Evolutionary conservation across 2,888 invertebrate genomes (phyloP).

Genomic region (Raillietiella orientalis): DNA sequence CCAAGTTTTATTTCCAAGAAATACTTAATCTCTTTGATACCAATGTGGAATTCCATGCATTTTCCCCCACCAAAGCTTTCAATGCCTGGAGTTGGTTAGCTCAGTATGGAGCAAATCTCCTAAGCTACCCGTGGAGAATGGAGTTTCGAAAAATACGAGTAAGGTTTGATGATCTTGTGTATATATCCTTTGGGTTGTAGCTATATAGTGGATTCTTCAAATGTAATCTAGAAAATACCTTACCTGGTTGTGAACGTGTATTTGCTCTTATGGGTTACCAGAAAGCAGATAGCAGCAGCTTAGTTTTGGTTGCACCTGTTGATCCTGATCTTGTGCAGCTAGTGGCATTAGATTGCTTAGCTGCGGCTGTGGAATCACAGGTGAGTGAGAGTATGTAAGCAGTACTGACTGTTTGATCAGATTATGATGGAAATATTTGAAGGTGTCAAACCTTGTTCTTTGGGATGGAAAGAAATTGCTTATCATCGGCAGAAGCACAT

Average conservation of each 20-base stretch:
- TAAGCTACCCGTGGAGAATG: conserved; percentile 59
- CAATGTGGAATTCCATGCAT: no score
- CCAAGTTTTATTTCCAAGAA: conserved; percentile 39
- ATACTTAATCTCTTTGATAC: conserved; percentile 38
- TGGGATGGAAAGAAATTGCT: not conserved
- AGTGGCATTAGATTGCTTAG: conserved; percentile 47
- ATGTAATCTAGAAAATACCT: conserved; percentile 8
- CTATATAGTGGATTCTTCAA: conserved; percentile 10
- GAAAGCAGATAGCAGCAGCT: not conserved
- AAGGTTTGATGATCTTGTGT: conserved; percentile 8
- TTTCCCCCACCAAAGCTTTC: no score
- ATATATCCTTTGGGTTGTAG: conserved; percentile 4
- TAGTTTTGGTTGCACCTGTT: conserved; percentile 30
- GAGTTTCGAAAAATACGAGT: conserved; percentile 53
- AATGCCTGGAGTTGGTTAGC: conserved; percentile 62
- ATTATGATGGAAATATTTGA: conserved; percentile 45
- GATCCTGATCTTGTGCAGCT: conserved; percentile 46
- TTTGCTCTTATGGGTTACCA: conserved; percentile 9
- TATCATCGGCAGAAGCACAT: no score
- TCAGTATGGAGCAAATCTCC: conserved; percentile 48
- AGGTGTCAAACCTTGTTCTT: conserved; percentile 14
- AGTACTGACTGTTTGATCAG: no score
- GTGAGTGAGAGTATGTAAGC: conserved; percentile 15
- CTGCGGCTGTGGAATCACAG: conserved; percentile 61
- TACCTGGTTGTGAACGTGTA: conserved; percentile 8